These are phyloP conservation scores for Porites lobata DNA, from an alignment of 92 coral and sea anemone species.

Conservation along the genomic window DNA sequence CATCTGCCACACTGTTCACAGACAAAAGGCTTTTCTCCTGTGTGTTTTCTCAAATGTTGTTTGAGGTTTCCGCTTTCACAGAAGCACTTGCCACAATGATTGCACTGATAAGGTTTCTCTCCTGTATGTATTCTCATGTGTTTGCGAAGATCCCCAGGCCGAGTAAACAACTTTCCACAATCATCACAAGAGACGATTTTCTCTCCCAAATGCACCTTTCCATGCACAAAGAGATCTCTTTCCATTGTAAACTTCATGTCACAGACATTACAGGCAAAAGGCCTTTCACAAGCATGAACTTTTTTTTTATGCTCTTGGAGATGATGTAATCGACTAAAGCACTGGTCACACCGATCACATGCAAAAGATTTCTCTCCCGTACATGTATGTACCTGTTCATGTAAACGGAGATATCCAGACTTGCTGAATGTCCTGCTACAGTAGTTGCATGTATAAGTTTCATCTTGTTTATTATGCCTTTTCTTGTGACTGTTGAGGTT, in stretches of 20 bases:
- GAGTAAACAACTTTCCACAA: neutral
- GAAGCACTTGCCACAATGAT: slow-evolving; percentile 35
- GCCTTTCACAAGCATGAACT: neutral
- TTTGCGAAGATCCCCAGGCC: neutral
- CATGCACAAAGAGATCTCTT: neutral
- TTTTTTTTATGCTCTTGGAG: neutral
- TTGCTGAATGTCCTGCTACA: slow-evolving; percentile 46
- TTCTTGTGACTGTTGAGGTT: slow-evolving; percentile 33
- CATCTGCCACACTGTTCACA: slow-evolving; percentile 20
- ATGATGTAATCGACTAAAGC: neutral
- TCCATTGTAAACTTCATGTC: neutral
- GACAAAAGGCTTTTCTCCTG: slow-evolving; percentile 45
- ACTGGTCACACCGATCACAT: neutral
- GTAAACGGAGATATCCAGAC: slow-evolving; percentile 13
- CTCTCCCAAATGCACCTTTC: neutral
- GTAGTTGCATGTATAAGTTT: neutral
- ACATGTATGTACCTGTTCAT: neutral
- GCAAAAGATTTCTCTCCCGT: neutral
- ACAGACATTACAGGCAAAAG: neutral
- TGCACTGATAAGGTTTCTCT: slow-evolving; percentile 38
- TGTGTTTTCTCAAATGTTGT: slow-evolving; percentile 30
- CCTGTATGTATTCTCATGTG: slow-evolving; percentile 39
- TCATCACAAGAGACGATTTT: neutral
- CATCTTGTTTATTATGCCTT: slow-evolving; percentile 22
- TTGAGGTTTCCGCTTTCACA: neutral